These are phyloP conservation scores for Cheilosia scutellata DNA, from an alignment of 2,888 invertebrate species.

Conservation along the genomic window DNA sequence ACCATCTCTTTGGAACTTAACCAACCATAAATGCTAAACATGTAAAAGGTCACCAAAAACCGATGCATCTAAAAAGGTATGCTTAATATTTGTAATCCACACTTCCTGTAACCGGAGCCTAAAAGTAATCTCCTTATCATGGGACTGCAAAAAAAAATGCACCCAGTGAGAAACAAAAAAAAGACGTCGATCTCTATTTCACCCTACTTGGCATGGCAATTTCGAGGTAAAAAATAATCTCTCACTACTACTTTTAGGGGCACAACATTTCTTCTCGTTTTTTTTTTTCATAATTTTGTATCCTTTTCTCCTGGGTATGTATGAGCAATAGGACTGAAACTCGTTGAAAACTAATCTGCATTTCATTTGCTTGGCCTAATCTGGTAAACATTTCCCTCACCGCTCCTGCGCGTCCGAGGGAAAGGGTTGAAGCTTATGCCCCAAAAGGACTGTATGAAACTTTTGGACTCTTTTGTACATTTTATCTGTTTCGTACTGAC, in stretches of 20 bases:
- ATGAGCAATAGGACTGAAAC: constrained; percentile 4
- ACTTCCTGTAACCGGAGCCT: constrained; percentile 29
- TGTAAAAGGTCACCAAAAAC: background rate
- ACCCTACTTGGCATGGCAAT: constrained; percentile 25
- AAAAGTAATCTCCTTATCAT: constrained; percentile 59
- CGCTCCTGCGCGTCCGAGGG: background rate
- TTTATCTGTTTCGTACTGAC: constrained; percentile 49
- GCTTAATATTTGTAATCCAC: constrained; percentile 30
- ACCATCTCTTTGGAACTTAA: background rate
- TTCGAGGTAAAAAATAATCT: constrained; percentile 50
- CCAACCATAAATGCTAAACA: background rate
- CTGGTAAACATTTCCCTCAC: constrained; percentile 56
- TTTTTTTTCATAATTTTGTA: constrained; percentile 11
- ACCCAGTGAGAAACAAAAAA: constrained; percentile 10
- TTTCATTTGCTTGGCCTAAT: constrained; percentile 76
- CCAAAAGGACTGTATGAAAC: constrained; percentile 41
- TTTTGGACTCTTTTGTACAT: constrained; percentile 58
- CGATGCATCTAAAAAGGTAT: background rate
- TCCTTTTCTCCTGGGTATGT: constrained; percentile 33
- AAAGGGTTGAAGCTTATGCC: constrained; percentile 17
- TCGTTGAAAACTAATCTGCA: constrained; percentile 73
- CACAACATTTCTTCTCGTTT: background rate
- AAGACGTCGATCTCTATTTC: constrained; percentile 11
- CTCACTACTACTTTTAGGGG: constrained; percentile 10
- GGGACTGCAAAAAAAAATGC: constrained; percentile 38